Evolutionary conservation across 2,113 vertebrate genomes (phyloP).

Genomic region (Verasper variegatus): DNA sequence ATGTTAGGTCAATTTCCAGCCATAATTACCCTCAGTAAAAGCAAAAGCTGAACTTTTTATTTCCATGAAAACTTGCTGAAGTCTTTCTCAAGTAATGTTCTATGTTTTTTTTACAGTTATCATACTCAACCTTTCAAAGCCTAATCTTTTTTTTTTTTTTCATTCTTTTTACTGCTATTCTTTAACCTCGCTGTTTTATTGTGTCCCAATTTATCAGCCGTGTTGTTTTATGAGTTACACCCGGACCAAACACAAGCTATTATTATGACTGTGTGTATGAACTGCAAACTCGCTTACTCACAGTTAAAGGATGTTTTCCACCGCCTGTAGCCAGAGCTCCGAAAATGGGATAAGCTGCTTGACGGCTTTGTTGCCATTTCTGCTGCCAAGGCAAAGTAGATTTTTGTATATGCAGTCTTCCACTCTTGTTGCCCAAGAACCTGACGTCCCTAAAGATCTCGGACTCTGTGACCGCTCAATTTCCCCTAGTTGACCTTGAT

Average conservation of each 20-base stretch:
- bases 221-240: slow-evolving; percentile 1
- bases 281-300: neutral
- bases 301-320: neutral
- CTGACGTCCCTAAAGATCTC: neutral
- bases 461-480: neutral
- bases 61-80: too few species aligned
- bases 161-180: neutral
- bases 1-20: too few species aligned
- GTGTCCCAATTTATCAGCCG: neutral
- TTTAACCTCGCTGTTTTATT: neutral
- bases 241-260: neutral
- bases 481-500: neutral
- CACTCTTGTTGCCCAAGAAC: neutral
- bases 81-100: too few species aligned
- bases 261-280: neutral
- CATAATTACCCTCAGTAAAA: too few species aligned
- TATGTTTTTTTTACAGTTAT: neutral
- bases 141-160: neutral
- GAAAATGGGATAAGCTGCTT: neutral
- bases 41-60: too few species aligned
- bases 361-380: neutral
- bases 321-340: neutral
- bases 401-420: neutral
- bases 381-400: neutral
- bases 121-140: neutral